These are phyloP conservation scores for Herminia tarsipennalis DNA, from an alignment of 2,888 invertebrate genomes.

Conservation along the genomic window DNA sequence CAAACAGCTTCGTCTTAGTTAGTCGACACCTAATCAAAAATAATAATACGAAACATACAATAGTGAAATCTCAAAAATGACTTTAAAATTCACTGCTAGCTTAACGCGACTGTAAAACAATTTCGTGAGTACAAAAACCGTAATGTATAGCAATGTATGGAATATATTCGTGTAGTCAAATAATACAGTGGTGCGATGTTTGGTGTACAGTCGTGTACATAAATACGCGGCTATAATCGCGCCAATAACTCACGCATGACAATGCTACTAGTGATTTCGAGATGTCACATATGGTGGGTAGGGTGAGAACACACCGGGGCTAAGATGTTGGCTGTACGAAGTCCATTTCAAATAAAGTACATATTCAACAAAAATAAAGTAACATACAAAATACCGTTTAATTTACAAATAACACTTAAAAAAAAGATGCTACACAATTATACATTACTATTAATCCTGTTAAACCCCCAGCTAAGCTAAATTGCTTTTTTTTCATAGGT, in stretches of 20 bases:
- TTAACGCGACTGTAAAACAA: not conserved
- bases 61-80: not conserved
- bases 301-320: conserved; percentile 30
- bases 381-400: too few relatives aligned
- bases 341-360: too few relatives aligned
- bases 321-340: not conserved
- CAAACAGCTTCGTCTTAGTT: conserved; percentile 36
- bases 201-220: conserved; percentile 38
- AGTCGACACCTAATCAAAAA: conserved; percentile 33
- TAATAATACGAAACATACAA: conserved; percentile 5
- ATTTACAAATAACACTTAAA: too few relatives aligned
- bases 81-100: conserved; percentile 12
- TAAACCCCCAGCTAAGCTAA: too few relatives aligned
- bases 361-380: too few relatives aligned
- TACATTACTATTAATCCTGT: too few relatives aligned
- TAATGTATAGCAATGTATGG: conserved; percentile 12
- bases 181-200: conserved; percentile 2
- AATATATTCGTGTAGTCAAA: not conserved
- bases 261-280: conserved; percentile 53
- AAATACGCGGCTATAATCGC: conserved; percentile 48
- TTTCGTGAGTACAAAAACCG: not conserved
- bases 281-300: conserved; percentile 50
- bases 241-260: conserved; percentile 48
- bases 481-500: too few relatives aligned
- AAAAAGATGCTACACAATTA: too few relatives aligned